Base-by-base conservation (phyloP, 2,113 vertebrate species). In the Calyptommatus sinebrachiatus region DNA sequence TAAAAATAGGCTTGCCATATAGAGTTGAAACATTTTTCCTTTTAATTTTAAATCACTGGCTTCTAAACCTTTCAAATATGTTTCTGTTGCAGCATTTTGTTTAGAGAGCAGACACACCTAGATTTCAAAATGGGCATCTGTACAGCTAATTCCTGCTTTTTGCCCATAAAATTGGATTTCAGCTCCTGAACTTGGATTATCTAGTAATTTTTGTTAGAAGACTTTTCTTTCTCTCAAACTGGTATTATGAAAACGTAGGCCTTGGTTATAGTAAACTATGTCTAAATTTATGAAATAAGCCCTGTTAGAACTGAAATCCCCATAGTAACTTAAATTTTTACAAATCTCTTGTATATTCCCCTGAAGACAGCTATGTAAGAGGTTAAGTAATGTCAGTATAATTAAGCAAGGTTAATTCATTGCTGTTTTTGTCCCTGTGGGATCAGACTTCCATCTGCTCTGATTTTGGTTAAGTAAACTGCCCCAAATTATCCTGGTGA, bases 391-490 rank as follows among this genome's bases (percentile, higher is more conserved):
- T 3, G 71, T 29, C 70, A 22, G 41, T 84, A 53, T 69, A 84
- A 85, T 78, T 88, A 71, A 85, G 73, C n/a, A 5, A 60, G 31
- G 77, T 60, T 76, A 48, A 73, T 85, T 79, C 82, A 81, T 79
- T 80, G 21, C 22, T 41, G 67, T 2, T 60, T n/a, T 60, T 35
- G 12, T 24, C 0, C 24, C 3, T 16, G 3, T 4, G 67, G 28
- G 88, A 8, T 72, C 1, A 53, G 24, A 73, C 53, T 80, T 66
- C 80, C 71, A 31, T 76, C 84, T 1, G 10, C 60, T 65, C 75
- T 80, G 77, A 0, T 84, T 87, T 76, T 69, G 0, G 3, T 66
- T n/a, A 68, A 69, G 41, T 86, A 76, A 83, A 2, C 8, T 28
- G 53, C 5, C 0, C 69, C 50, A 22, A 1, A 0, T 75, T 71